These are phyloP conservation scores for Pissodes strobi DNA, from an alignment of 1,140 invertebrate genomes.

Conservation along the genomic window DNA sequence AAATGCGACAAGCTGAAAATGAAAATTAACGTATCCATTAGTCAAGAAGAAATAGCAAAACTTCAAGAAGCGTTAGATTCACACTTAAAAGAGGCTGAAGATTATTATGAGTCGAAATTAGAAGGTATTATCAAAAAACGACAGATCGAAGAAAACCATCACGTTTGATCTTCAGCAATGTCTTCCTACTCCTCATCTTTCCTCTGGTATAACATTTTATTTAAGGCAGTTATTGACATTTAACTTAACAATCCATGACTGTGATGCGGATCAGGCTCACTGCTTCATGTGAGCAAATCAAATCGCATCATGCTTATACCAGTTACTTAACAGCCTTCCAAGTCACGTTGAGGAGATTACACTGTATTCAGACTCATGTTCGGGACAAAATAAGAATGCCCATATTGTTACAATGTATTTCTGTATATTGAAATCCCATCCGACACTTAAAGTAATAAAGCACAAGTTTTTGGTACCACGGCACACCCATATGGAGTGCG, in stretches of 20 bases:
- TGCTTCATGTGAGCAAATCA: too few species aligned
- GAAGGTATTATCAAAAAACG: neutral
- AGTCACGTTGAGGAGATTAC: too few species aligned
- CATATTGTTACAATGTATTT: too few species aligned
- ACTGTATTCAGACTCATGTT: too few species aligned
- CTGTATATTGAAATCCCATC: too few species aligned
- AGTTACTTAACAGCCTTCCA: too few species aligned
- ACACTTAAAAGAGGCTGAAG: neutral
- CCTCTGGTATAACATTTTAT: neutral
- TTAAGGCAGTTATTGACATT: too few species aligned
- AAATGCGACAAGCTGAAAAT: neutral
- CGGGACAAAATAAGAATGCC: too few species aligned
- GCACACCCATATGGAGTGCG: constrained; percentile 27
- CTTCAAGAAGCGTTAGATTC: neutral
- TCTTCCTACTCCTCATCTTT: neutral
- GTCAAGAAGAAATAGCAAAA: neutral
- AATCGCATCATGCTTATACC: too few species aligned
- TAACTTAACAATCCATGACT: too few species aligned
- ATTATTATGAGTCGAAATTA: neutral
- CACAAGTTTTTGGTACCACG: constrained; percentile 14
- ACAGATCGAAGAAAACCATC: neutral
- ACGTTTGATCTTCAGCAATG: constrained; percentile 5
- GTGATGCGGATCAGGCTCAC: too few species aligned
- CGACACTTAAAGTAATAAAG: too few species aligned
- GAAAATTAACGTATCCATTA: neutral